Base-by-base conservation (phyloP, 2,888 invertebrate species). In the Erebia aethiops region DNA sequence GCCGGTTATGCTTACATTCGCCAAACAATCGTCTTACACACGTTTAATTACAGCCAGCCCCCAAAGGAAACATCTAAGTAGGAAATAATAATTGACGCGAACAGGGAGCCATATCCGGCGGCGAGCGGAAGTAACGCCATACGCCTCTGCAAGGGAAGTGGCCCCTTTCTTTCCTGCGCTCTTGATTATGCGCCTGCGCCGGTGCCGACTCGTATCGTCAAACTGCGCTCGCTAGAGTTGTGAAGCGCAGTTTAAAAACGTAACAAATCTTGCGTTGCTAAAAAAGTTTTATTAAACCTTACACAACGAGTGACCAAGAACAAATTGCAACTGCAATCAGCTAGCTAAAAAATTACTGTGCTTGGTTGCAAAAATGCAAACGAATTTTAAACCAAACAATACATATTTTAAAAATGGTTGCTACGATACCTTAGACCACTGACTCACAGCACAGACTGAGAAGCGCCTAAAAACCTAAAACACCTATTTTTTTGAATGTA, bases 81-180 rank as follows among this genome's bases (percentile, higher is more conserved):
- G 90, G 89, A 90, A 91, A 90, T 87, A 88, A 89, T 89, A 91
- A 91, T 91, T 89, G 88, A 88, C 86, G 78, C 84, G 82, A 87
- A 84, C 85, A 85, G 87, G 87, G 87, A 88, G 87, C 90, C 84
- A 87, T 86, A 86, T 92, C 92, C 92, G 89, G 86, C 83, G 88
- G 81, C 80, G 80, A 71, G 80, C 85, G 90, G 91, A 90, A 91
- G 89, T 88, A 86, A 80, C 85, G 86, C 87, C 89, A 89, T 88
- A 88, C 86, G 88, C 83, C 83, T 82, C 82, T 76, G 81, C 84
- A 77, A 84, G 89, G 92, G 93, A 92, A 91, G 87, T 88, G 86
- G 89, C 87, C 91, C 91, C 90, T 90, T 92, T 92, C 90, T 87
- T 88, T 85, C 82, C 84, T 86, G 84, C 85, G 80, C 81, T 79